Base-by-base conservation (phyloP, 2,888 invertebrate species). In the Leptothorax acervorum region DNA sequence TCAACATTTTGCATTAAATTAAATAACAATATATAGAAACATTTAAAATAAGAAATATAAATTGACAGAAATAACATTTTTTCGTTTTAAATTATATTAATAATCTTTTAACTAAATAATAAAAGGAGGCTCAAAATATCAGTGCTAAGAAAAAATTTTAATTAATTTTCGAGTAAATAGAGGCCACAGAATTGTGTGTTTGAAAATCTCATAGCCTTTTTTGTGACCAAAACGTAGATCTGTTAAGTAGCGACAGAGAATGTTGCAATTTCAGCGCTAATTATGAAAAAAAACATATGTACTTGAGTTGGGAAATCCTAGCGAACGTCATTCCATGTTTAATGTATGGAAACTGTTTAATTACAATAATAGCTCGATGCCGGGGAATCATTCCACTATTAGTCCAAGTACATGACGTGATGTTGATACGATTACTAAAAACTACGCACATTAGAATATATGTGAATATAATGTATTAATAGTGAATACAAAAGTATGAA, bases 301-400 rank as follows among this genome's bases (percentile, higher is more conserved):
- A 63, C 45, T 63, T 39, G 48, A 66, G 39, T 73, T 84, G 81
- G 84, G 35, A 82, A 84, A 82, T 81, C 51, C 81, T 82, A 73
- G 57, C 28, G 9, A 74, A 23, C 48, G 70, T 62, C 35, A 63
- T 42, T 62, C 23, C 18, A 66, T n/a, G 71, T 71, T 66, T 70
- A 70, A 79, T 48, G 48, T 48, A 60, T 48, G 71, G 8, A 48
- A 48, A 79, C 35, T 70, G 5, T 45, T 71, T 81, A 73, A 81
- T 81, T 60, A 3, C 78, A 3, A 42, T 62, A 81, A 71, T 60
- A 48, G 4, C 71, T 48, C 3, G 2, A 31, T 45, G 9, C 4
- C 39, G 18, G 23, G 55, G 60, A 73, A 48, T 81, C 4, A 73
- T 73, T 60, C 48, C 28, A 42, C n/a, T 42, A 68, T 45, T 60